These are phyloP conservation scores for Dolichopus griseipennis DNA, from an alignment of 2,888 invertebrate species.

Conservation along the genomic window DNA sequence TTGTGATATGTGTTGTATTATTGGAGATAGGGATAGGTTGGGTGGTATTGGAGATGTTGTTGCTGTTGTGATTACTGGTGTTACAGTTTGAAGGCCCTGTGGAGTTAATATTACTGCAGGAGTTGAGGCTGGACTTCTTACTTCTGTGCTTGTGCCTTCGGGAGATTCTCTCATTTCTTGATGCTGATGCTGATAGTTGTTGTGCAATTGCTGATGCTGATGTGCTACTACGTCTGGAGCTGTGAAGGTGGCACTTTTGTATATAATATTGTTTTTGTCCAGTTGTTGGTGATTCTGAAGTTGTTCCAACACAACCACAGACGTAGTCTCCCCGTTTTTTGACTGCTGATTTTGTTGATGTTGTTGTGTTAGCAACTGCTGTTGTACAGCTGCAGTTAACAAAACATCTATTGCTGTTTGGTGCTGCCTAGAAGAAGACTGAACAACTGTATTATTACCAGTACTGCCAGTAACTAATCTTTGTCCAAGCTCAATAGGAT, in stretches of 20 bases:
- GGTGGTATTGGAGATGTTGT: constrained; percentile 22
- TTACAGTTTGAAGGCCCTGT: constrained; percentile 12
- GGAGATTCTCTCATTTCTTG: constrained; percentile 10
- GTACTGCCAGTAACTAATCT: constrained; percentile 18
- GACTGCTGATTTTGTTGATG: constrained; percentile 30
- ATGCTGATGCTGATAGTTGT: constrained; percentile 17
- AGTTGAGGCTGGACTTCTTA: constrained; percentile 27
- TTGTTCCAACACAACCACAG: constrained; percentile 52
- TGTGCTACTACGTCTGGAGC: constrained; percentile 45
- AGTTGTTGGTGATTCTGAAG: constrained; percentile 38
- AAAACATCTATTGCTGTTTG: constrained; percentile 16
- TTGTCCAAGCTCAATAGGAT: constrained; percentile 18
- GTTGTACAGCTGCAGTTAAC: constrained; percentile 16
- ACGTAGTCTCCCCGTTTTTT: constrained; percentile 71
- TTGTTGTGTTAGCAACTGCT: constrained; percentile 14
- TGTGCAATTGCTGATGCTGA: neutral
- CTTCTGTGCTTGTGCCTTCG: constrained; percentile 19
- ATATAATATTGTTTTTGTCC: constrained; percentile 29
- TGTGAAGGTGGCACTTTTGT: constrained; percentile 42
- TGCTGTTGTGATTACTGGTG: constrained; percentile 21
- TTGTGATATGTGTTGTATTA: constrained; percentile 22
- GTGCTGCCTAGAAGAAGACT: constrained; percentile 17
- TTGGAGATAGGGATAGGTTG: constrained; percentile 24
- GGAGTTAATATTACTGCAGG: constrained; percentile 15
- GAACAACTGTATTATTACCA: constrained; percentile 20